Evolutionary conservation across 2,888 invertebrate species (phyloP).

Genomic region (Phalera bucephala): DNA sequence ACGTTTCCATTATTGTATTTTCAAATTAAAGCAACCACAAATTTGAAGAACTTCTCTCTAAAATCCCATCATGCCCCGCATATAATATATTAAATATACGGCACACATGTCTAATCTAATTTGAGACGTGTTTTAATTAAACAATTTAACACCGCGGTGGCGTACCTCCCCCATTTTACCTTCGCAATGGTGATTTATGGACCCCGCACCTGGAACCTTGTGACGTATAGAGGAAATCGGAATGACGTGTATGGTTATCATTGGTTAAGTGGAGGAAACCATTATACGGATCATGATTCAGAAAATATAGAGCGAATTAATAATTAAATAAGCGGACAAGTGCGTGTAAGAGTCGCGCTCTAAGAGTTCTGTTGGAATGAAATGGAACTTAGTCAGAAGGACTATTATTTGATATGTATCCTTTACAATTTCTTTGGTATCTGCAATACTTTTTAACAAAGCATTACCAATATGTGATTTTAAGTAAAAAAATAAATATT

Average conservation of each 20-base stretch:
- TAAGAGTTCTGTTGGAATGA: too few species aligned
- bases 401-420: too few species aligned
- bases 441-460: too few species aligned
- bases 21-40: neutral
- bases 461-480: neutral
- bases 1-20: too few species aligned
- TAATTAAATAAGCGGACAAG: too few species aligned
- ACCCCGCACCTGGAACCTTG: slow-evolving; percentile 39
- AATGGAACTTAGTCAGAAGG: too few species aligned
- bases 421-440: too few species aligned
- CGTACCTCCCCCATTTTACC: slow-evolving; percentile 10
- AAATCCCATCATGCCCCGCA: neutral
- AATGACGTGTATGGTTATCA: slow-evolving; percentile 51
- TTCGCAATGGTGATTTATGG: slow-evolving; percentile 44
- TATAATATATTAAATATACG: slow-evolving; percentile 5
- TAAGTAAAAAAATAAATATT: neutral
- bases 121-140: slow-evolving; percentile 44
- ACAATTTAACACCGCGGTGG: slow-evolving; percentile 33
- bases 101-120: slow-evolving; percentile 35
- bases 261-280: slow-evolving; percentile 22
- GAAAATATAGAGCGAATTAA: too few species aligned
- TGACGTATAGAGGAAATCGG: slow-evolving; percentile 38
- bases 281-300: slow-evolving; percentile 5
- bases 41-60: neutral
- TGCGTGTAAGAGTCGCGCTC: too few species aligned